These are phyloP conservation scores for Matsumurasca onukii DNA, from an alignment of 1,140 invertebrate species.

Conservation along the genomic window DNA sequence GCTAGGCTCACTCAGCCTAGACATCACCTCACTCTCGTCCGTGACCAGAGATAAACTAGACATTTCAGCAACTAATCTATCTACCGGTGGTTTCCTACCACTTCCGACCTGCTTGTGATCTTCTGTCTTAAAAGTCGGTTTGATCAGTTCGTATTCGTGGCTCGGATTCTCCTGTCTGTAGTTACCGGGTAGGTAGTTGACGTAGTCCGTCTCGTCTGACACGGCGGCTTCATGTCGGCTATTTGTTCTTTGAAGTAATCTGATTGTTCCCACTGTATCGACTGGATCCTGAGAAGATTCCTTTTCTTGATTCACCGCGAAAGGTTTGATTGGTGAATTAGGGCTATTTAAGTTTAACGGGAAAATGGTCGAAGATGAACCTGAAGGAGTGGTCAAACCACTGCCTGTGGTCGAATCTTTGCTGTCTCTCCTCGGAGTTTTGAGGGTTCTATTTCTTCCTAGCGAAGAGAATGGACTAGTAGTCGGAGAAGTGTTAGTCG, in stretches of 20 bases:
- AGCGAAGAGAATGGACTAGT: slow-evolving; percentile 47
- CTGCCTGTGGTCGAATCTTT: slow-evolving; percentile 51
- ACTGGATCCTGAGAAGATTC: slow-evolving; percentile 40
- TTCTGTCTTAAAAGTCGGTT: not conserved
- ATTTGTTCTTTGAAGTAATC: slow-evolving; percentile 27
- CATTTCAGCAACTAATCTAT: slow-evolving; percentile 4
- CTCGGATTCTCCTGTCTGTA: not conserved
- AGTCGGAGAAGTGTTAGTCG: slow-evolving; percentile 34
- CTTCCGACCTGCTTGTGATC: not conserved
- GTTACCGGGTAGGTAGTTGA: slow-evolving; percentile 23
- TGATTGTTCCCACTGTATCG: slow-evolving; percentile 46
- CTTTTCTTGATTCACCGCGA: slow-evolving; percentile 39
- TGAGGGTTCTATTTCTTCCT: slow-evolving; percentile 43
- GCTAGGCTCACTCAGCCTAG: slow-evolving; percentile 17
- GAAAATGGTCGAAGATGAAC: slow-evolving; percentile 57
- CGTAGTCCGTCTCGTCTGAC: slow-evolving; percentile 20
- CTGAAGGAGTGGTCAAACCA: slow-evolving; percentile 54
- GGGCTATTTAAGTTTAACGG: slow-evolving; percentile 61
- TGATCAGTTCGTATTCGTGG: slow-evolving; percentile 29
- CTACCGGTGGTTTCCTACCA: not conserved
- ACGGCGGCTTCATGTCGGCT: not conserved
- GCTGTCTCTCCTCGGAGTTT: slow-evolving; percentile 46
- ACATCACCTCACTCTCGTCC: not conserved
- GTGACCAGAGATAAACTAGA: not conserved
- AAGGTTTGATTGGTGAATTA: slow-evolving; percentile 54